phyloP scores from a whole-genome alignment of 1,140 invertebrate genomes.

The Euschistus heros region DNA sequence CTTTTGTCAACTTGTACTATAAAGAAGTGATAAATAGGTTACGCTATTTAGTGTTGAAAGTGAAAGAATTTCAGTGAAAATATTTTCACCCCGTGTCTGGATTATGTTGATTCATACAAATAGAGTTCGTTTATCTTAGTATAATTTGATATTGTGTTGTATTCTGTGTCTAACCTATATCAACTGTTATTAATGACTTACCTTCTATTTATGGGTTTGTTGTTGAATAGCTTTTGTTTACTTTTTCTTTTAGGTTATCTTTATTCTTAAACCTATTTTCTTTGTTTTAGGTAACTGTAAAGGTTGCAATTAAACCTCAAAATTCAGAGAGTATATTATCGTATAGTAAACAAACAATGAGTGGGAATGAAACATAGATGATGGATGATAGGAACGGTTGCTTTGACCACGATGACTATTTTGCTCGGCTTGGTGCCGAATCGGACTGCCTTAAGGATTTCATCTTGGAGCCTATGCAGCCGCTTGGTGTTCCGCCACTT shows the following conservation, averaged over 20 bases:
- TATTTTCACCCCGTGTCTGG: not conserved
- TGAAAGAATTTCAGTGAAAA: not conserved
- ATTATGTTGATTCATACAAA: too few species aligned
- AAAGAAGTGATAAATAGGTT: slow-evolving; percentile 11
- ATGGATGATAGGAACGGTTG: slow-evolving; percentile 31
- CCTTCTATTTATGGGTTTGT: slow-evolving; percentile 8
- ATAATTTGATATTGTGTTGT: too few species aligned
- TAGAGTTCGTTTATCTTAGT: too few species aligned
- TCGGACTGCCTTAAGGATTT: slow-evolving; percentile 33
- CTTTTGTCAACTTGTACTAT: too few species aligned
- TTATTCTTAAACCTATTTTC: not conserved
- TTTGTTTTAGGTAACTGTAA: slow-evolving; percentile 19
- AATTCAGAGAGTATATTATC: slow-evolving; percentile 2
- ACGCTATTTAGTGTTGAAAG: slow-evolving; percentile 3
- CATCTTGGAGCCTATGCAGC: slow-evolving; percentile 28
- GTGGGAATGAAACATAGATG: slow-evolving; percentile 23
- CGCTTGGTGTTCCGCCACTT: slow-evolving; percentile 1
- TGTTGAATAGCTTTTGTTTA: not conserved
- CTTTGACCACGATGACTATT: slow-evolving; percentile 29
- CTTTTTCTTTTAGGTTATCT: not conserved
- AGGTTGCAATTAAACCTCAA: slow-evolving; percentile 2
- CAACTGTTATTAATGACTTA: not conserved
- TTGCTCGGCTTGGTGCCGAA: slow-evolving; percentile 27
- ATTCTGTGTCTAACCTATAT: not conserved
- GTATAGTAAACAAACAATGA: slow-evolving; percentile 30